phyloP scores from a whole-genome alignment of 2,888 invertebrate species.

The Lochmaea crataegi region DNA sequence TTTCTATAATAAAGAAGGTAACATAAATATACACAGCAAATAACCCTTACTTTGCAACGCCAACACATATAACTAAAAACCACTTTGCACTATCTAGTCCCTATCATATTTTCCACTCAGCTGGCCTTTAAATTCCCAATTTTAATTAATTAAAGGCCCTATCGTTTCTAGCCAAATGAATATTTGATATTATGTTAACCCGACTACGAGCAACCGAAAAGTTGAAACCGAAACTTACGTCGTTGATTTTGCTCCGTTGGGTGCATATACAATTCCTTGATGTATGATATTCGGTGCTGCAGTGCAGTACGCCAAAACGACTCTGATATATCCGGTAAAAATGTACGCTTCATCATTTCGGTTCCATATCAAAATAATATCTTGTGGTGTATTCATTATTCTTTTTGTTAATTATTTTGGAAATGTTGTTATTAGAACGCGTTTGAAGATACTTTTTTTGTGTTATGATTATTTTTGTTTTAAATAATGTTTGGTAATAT shows the following conservation, averaged over 20 bases:
- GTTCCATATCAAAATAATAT: too few relatives aligned
- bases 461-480: too few relatives aligned
- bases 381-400: too few relatives aligned
- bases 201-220: constrained; percentile 7
- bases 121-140: constrained; percentile 29
- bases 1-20: not conserved
- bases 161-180: constrained; percentile 31
- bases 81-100: constrained; percentile 20
- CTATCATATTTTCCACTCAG: constrained; percentile 25
- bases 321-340: too few relatives aligned
- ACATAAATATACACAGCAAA: not conserved
- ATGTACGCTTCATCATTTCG: too few relatives aligned
- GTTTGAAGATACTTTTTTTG: too few relatives aligned
- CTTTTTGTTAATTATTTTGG: too few relatives aligned
- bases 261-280: constrained; percentile 14
- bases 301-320: not conserved
- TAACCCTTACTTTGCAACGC: not conserved
- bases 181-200: constrained; percentile 23
- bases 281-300: not conserved
- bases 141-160: constrained; percentile 33
- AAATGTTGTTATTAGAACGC: too few relatives aligned
- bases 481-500: too few relatives aligned
- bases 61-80: constrained; percentile 24
- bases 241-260: constrained; percentile 4
- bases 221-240: constrained; percentile 8